Evolutionary conservation across 30 jellyfish, hydroid and myxozoan species (phyloP).

Genomic region (Turritopsis rubra): DNA sequence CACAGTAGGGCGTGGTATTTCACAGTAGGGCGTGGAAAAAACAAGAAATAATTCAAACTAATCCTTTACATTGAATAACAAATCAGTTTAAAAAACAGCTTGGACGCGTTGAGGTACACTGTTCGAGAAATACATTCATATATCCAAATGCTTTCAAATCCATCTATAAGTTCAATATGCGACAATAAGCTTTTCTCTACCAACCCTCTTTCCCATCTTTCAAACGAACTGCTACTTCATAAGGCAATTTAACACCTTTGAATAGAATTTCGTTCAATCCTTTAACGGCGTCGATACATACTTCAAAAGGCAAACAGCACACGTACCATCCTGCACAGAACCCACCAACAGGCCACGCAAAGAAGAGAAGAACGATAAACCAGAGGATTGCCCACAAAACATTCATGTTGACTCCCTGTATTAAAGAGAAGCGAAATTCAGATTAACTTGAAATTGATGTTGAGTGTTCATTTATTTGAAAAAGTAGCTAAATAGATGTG

Average conservation of each 20-base stretch:
- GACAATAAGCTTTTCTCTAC: conserved; percentile 25
- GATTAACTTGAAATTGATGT: neutral
- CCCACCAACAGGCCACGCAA: conserved; percentile 91
- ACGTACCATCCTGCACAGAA: conserved; percentile 96
- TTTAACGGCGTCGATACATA: conserved; percentile 79
- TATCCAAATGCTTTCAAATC: neutral
- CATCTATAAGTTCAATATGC: neutral
- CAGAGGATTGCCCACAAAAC: conserved; percentile 94
- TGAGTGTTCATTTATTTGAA: no score
- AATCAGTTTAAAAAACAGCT: no score
- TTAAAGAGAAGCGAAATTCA: neutral
- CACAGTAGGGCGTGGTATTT: no score
- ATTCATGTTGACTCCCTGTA: conserved; percentile 51
- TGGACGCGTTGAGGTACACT: no score
- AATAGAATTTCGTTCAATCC: conserved; percentile 72
- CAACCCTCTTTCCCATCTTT: conserved; percentile 87
- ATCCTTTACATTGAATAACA: no score
- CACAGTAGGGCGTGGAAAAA: no score
- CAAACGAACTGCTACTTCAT: conserved; percentile 79
- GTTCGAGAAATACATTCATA: neutral
- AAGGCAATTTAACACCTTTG: conserved; percentile 86
- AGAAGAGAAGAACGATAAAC: conserved; percentile 62
- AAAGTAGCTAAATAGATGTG: no score
- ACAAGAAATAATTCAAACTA: no score
- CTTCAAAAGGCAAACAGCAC: conserved; percentile 92